A percentile compares a stretch with the other conserved stretches of the same genome.
phyloP scores from a whole-genome alignment of 2,888 invertebrate species.

The Ophion costatus region DNA sequence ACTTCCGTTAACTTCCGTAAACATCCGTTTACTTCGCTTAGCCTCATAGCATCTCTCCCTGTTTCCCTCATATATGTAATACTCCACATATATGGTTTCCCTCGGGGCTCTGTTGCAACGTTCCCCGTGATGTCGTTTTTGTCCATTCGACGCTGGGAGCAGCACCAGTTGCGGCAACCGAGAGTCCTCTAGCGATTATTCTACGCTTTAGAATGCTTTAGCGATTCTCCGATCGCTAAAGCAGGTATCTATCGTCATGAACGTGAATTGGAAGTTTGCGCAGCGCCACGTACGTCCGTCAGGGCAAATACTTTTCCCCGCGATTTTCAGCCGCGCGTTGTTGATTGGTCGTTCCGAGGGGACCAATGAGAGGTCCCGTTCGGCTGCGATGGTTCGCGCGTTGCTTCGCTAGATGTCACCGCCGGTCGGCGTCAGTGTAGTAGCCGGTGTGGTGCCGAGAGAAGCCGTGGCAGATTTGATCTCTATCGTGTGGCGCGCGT shows the following conservation, averaged over 20 bases:
- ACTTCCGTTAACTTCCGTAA: no score
- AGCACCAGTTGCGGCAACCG: neutral
- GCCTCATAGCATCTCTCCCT: no score
- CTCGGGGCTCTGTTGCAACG: no score
- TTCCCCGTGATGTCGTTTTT: neutral
- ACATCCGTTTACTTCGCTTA: no score
- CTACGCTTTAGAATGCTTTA: no score
- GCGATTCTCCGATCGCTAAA: no score
- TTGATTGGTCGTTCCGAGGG: neutral
- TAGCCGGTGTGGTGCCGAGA: constrained; percentile 8
- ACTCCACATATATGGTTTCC: no score
- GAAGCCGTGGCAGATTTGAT: constrained; percentile 11
- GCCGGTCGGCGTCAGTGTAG: constrained; percentile 2
- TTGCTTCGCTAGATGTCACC: constrained; percentile 16
- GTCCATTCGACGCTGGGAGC: neutral
- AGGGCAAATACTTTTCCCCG: neutral
- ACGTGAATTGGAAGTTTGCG: neutral
- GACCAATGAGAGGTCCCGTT: neutral
- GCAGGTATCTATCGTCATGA: neutral
- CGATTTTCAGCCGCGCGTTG: neutral
- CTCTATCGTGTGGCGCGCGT: constrained; percentile 42
- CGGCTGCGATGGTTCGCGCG: neutral
- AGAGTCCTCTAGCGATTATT: no score
- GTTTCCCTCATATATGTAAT: no score
- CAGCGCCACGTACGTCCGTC: neutral